Evolutionary conservation across 2,797 vertebrate species (phyloP).

Genomic region (Myotis vivesi): DNA sequence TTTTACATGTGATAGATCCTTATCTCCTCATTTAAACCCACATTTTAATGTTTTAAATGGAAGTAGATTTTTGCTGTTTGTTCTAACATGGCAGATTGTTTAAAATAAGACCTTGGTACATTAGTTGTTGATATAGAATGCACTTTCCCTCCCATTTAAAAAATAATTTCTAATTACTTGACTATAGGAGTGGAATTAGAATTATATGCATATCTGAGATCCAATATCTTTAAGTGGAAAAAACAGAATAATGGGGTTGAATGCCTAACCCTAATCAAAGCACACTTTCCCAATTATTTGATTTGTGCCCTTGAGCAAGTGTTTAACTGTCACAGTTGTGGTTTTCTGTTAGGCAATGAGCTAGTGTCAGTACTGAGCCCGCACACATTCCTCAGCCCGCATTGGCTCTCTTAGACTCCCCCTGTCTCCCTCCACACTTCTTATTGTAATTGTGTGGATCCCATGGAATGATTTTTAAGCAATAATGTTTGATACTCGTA

Average conservation of each 20-base stretch:
- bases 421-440: fast-evolving
- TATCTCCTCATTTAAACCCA: neutral
- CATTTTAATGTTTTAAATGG: neutral
- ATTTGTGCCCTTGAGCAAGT: neutral
- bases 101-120: neutral
- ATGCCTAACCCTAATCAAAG: neutral
- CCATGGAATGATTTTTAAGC: neutral
- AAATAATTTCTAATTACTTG: neutral
- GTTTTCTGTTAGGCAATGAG: neutral
- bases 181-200: neutral
- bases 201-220: neutral
- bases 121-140: neutral
- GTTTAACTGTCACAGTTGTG: neutral
- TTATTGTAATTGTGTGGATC: neutral
- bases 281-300: neutral
- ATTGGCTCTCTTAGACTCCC: fast-evolving
- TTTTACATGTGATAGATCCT: neutral
- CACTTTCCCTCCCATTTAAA: neutral
- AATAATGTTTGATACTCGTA: neutral
- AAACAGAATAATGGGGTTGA: neutral
- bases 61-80: neutral
- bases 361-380: fast-evolving
- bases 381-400: fast-evolving
- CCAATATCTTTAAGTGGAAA: neutral
- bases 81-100: neutral